A percentile compares a stretch with the other conserved stretches of the same genome.
phyloP scores from a whole-genome alignment of 2,888 invertebrate genomes.

The Maniola hyperantus region DNA sequence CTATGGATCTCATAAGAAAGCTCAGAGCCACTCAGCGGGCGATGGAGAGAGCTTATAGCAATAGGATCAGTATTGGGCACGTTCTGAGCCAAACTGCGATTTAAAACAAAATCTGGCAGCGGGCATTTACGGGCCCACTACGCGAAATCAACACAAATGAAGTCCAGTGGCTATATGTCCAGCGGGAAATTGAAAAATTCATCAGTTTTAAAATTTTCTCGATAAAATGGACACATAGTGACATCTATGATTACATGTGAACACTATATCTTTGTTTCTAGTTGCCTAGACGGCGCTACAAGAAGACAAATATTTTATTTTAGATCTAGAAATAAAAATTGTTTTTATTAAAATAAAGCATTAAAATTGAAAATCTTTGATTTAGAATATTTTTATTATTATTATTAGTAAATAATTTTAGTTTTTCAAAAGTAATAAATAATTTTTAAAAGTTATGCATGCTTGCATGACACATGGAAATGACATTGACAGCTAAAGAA shows the following conservation, averaged over 20 bases:
- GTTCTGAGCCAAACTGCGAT: no score
- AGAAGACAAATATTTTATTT: not conserved
- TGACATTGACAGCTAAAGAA: slow-evolving; percentile 32
- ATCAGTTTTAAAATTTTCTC: not conserved
- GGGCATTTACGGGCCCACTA: not conserved
- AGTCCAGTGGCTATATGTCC: no score
- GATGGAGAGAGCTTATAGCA: no score
- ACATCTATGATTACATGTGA: not conserved
- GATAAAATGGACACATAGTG: not conserved
- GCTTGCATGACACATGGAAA: slow-evolving; percentile 21
- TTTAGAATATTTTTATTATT: not conserved
- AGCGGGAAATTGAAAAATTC: not conserved
- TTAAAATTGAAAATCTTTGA: not conserved
- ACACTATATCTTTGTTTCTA: not conserved
- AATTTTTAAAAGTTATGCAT: slow-evolving; percentile 14
- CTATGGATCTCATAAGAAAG: no score
- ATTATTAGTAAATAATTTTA: not conserved
- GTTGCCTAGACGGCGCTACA: not conserved
- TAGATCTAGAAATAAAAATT: not conserved
- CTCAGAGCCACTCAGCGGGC: no score
- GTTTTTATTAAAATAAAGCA: not conserved
- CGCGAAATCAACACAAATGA: no score
- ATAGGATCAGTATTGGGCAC: no score
- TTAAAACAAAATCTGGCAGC: not conserved
- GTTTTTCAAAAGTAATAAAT: no score